Conservation (phyloP, 2,888 invertebrate species). For the Glyphotaelius pellucidus region DNA sequence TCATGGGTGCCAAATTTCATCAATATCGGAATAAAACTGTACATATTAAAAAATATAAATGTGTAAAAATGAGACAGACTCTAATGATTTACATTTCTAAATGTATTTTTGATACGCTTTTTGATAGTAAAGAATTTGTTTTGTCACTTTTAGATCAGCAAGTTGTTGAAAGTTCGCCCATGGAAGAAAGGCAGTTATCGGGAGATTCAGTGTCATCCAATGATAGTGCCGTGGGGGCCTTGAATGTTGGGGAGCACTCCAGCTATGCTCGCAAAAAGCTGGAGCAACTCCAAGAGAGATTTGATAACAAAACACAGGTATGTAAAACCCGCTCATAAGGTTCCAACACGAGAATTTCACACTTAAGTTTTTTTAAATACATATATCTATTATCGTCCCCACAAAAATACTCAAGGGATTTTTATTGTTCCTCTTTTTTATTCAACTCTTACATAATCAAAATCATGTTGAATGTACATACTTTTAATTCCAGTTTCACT, state of each 20-base stretch:
- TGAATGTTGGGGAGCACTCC: conserved; percentile 89
- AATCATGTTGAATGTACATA: no score
- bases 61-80: not conserved
- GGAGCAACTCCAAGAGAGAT: conserved; percentile 89
- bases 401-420: no score
- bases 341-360: not conserved
- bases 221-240: conserved; percentile 72
- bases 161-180: conserved; percentile 73
- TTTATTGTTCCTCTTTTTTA: no score
- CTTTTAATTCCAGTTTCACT: no score
- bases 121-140: not conserved
- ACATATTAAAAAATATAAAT: no score
- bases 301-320: conserved; percentile 89
- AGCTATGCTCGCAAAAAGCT: conserved; percentile 89
- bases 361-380: not conserved
- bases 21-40: no score
- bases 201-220: conserved; percentile 77
- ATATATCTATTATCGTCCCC: no score
- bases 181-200: conserved; percentile 78
- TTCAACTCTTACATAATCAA: no score
- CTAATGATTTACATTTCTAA: not conserved
- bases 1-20: no score
- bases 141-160: conserved; percentile 68
- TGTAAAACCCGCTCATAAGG: conserved; percentile 4
- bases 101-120: not conserved